A percentile compares a stretch with the other conserved stretches of the same genome.
Evolutionary conservation across 1,140 invertebrate species (phyloP).

Genomic region (Danaus melanippus): DNA sequence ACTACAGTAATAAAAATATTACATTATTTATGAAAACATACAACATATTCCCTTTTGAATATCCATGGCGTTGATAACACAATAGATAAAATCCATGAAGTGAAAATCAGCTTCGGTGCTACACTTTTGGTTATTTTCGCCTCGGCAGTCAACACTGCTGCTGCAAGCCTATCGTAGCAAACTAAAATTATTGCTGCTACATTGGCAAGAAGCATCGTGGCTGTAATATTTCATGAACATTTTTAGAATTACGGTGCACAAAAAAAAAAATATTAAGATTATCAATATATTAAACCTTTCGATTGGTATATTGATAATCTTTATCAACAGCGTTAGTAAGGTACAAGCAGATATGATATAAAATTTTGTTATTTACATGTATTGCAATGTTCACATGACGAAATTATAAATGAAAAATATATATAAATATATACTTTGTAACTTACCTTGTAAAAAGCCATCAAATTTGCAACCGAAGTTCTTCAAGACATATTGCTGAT

Average conservation of each 20-base stretch:
- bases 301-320: no score
- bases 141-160: constrained; percentile 82
- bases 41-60: constrained; percentile 76
- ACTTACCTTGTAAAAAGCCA: constrained; percentile 77
- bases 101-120: constrained; percentile 74
- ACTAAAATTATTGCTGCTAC: constrained; percentile 85
- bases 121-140: constrained; percentile 74
- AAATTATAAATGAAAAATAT: background rate
- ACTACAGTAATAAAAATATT: no score
- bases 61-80: constrained; percentile 76
- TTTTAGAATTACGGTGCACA: background rate
- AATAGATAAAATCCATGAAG: constrained; percentile 79
- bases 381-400: background rate
- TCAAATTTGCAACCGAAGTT: constrained; percentile 79
- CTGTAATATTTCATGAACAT: constrained; percentile 40
- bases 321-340: no score
- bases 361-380: background rate
- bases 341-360: background rate
- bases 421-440: background rate
- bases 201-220: constrained; percentile 77
- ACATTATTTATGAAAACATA: constrained; percentile 33
- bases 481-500: constrained; percentile 83
- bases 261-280: no score
- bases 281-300: no score
- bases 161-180: constrained; percentile 86